Conservation (phyloP, 2,888 invertebrate species). For the Hydraecia micacea region DNA sequence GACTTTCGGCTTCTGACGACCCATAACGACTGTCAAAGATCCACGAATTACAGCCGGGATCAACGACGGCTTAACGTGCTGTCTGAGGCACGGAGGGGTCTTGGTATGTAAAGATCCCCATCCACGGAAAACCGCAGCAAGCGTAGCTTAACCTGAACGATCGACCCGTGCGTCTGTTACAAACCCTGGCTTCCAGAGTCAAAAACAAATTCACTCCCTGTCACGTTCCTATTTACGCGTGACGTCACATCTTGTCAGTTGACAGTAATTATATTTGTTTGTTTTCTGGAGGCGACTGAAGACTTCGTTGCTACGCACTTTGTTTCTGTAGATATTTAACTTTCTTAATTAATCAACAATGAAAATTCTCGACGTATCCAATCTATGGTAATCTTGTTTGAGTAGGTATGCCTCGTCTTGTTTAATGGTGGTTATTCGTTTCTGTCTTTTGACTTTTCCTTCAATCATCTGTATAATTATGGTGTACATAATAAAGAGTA, state of each 20-base stretch:
- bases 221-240: slow-evolving; percentile 48
- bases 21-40: too few species aligned
- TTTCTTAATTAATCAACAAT: slow-evolving; percentile 60
- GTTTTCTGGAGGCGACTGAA: slow-evolving; percentile 51
- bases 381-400: slow-evolving; percentile 55
- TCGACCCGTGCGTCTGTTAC: too few species aligned
- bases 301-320: slow-evolving; percentile 61
- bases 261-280: slow-evolving; percentile 63
- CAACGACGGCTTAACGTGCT: too few species aligned
- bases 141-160: too few species aligned
- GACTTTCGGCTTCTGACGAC: too few species aligned
- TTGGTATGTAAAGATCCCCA: too few species aligned
- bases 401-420: slow-evolving; percentile 26
- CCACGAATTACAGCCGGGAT: too few species aligned
- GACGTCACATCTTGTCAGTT: slow-evolving; percentile 42
- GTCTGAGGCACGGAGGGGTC: too few species aligned
- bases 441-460: slow-evolving; percentile 3
- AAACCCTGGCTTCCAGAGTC: background rate
- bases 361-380: slow-evolving; percentile 46
- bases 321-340: slow-evolving; percentile 63
- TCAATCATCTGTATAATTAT: slow-evolving; percentile 9
- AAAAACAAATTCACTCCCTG: slow-evolving; percentile 38
- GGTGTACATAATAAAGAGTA: too few species aligned
- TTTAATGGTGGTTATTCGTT: slow-evolving; percentile 37
- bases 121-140: too few species aligned